These are phyloP conservation scores for Odontocolon sp. DNA, from an alignment of 2,888 invertebrate species.

Conservation along the genomic window DNA sequence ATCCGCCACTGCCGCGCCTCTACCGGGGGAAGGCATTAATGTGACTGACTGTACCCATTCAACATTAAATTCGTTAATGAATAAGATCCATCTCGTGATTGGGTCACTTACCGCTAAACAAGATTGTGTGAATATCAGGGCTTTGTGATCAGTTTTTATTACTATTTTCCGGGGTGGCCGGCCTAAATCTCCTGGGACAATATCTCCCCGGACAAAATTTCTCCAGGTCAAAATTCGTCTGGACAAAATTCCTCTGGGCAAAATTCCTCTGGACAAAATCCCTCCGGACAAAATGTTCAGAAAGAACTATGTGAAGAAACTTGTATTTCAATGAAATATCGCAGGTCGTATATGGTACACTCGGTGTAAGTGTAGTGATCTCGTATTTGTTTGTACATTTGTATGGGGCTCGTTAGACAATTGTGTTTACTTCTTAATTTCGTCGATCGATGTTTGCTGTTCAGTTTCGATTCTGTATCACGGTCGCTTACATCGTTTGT, in stretches of 20 bases:
- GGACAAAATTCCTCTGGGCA: background rate
- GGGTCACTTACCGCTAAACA: no score
- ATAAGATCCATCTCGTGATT: no score
- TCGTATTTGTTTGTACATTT: no score
- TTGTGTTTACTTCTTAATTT: background rate
- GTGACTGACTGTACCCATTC: no score
- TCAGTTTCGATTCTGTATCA: background rate
- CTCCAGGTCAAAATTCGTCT: background rate
- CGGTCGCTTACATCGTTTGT: background rate
- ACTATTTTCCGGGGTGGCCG: background rate
- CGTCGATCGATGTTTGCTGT: background rate
- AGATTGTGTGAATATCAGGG: no score
- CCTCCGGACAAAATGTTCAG: background rate
- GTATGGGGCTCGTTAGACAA: background rate
- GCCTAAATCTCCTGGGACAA: background rate
- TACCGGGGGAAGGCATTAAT: no score
- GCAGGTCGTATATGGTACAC: no score
- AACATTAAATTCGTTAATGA: no score
- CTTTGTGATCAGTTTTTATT: no score
- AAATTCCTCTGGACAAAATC: background rate
- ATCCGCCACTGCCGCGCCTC: no score
- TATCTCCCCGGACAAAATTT: background rate
- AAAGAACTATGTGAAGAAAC: background rate
- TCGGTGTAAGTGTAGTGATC: no score
- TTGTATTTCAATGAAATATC: background rate